Evolutionary conservation across 2,888 invertebrate species (phyloP).

Genomic region (Cerastis rubricosa): DNA sequence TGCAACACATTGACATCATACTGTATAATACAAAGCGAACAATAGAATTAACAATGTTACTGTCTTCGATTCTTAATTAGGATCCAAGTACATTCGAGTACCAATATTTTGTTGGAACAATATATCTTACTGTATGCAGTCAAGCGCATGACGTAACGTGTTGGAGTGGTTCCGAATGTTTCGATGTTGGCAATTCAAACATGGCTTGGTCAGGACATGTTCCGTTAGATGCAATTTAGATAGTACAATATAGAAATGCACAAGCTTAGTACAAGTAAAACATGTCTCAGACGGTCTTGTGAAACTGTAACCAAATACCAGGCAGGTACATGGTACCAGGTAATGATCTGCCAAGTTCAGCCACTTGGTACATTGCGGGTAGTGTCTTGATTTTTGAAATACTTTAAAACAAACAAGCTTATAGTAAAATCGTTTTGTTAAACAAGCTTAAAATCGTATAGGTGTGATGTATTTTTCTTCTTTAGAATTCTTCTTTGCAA

Average conservation of each 20-base stretch:
- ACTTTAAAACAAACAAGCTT: neutral
- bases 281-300: neutral
- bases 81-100: conserved; percentile 60
- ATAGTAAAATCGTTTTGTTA: neutral
- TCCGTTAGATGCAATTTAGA: conserved; percentile 40
- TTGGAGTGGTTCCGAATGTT: conserved; percentile 31
- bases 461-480: neutral
- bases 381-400: neutral
- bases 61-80: conserved; percentile 69
- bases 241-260: conserved; percentile 38
- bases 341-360: neutral
- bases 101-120: conserved; percentile 66
- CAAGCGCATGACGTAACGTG: conserved; percentile 55
- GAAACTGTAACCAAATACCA: neutral
- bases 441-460: neutral
- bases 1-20: conserved; percentile 43
- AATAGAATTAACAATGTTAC: conserved; percentile 73
- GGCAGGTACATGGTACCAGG: neutral
- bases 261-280: neutral
- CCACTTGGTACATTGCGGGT: neutral
- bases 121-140: conserved; percentile 64
- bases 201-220: conserved; percentile 33
- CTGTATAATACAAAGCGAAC: conserved; percentile 56
- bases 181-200: conserved; percentile 30
- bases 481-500: neutral